A percentile compares a stretch with the other conserved stretches of the same genome.
Evolutionary conservation across 2,797 vertebrate species (phyloP).

Genomic region (Phyllotis vaccarum): DNA sequence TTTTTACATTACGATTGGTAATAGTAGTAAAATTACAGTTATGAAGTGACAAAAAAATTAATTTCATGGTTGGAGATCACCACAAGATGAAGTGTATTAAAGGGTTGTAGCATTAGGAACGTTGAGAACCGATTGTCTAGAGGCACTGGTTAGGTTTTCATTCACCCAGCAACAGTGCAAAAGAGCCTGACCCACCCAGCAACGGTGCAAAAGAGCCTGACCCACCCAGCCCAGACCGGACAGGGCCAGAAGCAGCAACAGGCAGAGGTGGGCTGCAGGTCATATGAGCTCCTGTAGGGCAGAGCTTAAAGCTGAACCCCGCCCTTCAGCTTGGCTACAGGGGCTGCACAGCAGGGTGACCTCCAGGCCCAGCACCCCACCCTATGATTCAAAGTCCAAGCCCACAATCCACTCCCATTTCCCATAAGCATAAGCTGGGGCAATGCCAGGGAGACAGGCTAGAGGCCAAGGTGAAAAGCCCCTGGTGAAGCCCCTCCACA

Average conservation of each 20-base stretch:
- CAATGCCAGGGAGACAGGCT: no score
- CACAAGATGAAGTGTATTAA: not conserved
- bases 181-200: not conserved
- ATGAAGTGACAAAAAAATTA: not conserved
- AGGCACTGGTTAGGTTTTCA: not conserved
- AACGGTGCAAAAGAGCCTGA: not conserved
- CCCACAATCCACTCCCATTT: not conserved
- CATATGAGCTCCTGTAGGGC: not conserved
- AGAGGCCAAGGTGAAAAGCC: not conserved
- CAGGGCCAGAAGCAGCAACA: not conserved
- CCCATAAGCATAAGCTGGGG: not conserved
- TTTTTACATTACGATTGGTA: not conserved
- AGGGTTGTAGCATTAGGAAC: not conserved
- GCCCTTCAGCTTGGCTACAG: not conserved
- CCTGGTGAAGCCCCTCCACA: rapidly evolving
- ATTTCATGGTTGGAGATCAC: not conserved
- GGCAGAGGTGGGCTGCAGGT: not conserved
- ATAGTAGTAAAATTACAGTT: not conserved
- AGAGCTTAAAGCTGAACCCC: not conserved
- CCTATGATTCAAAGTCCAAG: not conserved
- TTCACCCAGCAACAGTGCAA: not conserved
- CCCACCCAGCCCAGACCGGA: not conserved
- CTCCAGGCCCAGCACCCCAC: not conserved
- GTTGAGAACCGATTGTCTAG: not conserved
- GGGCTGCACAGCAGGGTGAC: not conserved